Evolutionary conservation across 2,113 vertebrate genomes (phyloP), one percentile per base, ranked within the genome.

Genomic region (Opisthocomus hoazin): DNA sequence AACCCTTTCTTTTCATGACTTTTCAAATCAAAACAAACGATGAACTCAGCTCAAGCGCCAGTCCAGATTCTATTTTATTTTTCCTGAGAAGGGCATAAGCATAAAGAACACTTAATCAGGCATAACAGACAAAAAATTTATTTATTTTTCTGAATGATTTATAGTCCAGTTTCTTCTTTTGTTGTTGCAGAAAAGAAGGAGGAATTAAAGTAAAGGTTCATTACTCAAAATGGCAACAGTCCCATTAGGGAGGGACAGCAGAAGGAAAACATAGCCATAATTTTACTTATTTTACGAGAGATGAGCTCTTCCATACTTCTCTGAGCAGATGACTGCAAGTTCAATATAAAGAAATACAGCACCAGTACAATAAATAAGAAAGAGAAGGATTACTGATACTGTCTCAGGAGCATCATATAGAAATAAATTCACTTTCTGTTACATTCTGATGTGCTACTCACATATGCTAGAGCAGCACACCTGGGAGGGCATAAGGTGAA

Each of bases 211-310:
- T 70, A 68, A 46, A 77, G 29, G 13, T 90, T 94, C 94, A 94
- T 97, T 93, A 97, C 56, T 97, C 95, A 96, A 81, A 93, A 91
- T 92, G 92, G 95, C 94, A 97, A 93, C 29, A 50, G 57, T 88
- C 94, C 73, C 95, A 84, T 84, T 95, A 94, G 89, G 73, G 88
- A 93, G 90, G 94, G 73, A 87, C 48, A 87, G 74, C 37, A 93
- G 89, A 94, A 94, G 76, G 87, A 94, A 97, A 92, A 89, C 69
- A 88, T 29, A 71, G 36, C 69, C 51, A 84, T 96, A 94, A 94
- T 93, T 96, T 95, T 82, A 84, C 90, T 78, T 95, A 53, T 93
- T 97, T 97, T 96, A 93, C 1, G 50, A 87, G 92, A 91, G 27
- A 81, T 91, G 90, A 94, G 61, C 45, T 96, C 74, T 91, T 94